Evolutionary conservation across 1,140 invertebrate species (phyloP), one percentile per base, ranked within the genome.

Genomic region (Adoxophyes honmai): DNA sequence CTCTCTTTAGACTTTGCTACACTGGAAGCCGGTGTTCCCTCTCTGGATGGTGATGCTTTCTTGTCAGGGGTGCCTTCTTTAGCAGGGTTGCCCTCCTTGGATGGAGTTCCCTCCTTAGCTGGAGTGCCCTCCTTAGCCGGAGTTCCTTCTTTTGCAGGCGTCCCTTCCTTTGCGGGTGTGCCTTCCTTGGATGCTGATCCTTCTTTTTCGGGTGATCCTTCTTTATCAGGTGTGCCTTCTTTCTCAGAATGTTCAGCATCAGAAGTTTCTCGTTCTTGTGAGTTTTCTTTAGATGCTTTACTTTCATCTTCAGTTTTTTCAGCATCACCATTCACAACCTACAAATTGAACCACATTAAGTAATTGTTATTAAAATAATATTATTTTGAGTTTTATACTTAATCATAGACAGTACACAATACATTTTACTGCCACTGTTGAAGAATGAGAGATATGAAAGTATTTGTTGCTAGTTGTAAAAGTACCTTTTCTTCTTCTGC

Each of bases 401-500:
- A n/a, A n/a, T n/a, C n/a, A n/a, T n/a, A n/a, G n/a, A n/a, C n/a
- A n/a, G n/a, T n/a, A n/a, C n/a, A n/a, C n/a, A n/a, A n/a, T n/a
- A n/a, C n/a, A n/a, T n/a, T n/a, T n/a, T n/a, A n/a, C n/a, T n/a
- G n/a, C n/a, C n/a, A n/a, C n/a, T n/a, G n/a, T n/a, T n/a, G n/a
- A n/a, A n/a, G n/a, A n/a, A n/a, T n/a, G n/a, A n/a, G n/a, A n/a
- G n/a, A n/a, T n/a, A n/a, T n/a, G n/a, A n/a, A n/a, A n/a, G 8
- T 11, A 52, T 16, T 53, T 37, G 8, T 57, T 48, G 0, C n/a
- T 34, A 14, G 35, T 14, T 48, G 11, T n/a, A n/a, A n/a, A 44
- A 10, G 36, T 70, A 83, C 78, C 71, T 73, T 71, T 51, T 68
- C 64, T 55, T 75, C 75, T 35, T 52, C 61, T 57, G 66, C 61